Evolutionary conservation across 2,797 vertebrate species (phyloP).

Genomic region (Oreochromis mossambicus): DNA sequence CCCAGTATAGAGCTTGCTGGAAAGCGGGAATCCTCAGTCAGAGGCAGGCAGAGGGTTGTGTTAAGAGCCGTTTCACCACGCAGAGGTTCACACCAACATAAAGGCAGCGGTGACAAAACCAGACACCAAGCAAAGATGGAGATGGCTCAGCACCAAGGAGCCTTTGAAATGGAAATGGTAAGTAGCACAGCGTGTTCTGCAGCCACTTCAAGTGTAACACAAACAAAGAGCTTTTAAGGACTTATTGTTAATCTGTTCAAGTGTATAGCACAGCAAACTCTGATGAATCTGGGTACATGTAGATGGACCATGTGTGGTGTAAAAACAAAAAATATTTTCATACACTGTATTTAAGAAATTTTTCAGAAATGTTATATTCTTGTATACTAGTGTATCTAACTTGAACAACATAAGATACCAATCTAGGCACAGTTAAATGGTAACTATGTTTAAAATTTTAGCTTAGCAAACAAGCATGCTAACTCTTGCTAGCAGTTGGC

Average conservation of each 20-base stretch:
- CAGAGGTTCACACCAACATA: slow-evolving; percentile 87
- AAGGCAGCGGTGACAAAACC: slow-evolving; percentile 76
- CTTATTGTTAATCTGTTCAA: neutral
- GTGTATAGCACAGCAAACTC: neutral
- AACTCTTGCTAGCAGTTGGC: neutral
- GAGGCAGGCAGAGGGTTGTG: slow-evolving; percentile 85
- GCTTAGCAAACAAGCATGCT: neutral
- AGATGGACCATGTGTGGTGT: neutral
- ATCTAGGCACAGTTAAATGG: neutral
- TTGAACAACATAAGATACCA: neutral
- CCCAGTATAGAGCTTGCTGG: slow-evolving; percentile 81
- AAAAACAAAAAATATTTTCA: neutral
- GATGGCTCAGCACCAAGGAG: slow-evolving; percentile 56
- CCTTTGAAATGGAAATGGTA: slow-evolving; percentile 68
- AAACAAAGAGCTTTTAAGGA: neutral
- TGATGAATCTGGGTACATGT: neutral
- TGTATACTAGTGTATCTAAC: neutral
- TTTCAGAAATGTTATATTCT: neutral
- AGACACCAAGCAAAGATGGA: slow-evolving; percentile 68
- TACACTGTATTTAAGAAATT: neutral
- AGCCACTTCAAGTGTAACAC: neutral
- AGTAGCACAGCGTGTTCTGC: neutral
- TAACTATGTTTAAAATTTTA: neutral
- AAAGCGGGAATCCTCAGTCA: slow-evolving; percentile 85
- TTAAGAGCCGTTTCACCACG: slow-evolving; percentile 91